These are phyloP conservation scores for Cephalopachus bancanus DNA, from an alignment of 2,797 vertebrate species.

Conservation along the genomic window DNA sequence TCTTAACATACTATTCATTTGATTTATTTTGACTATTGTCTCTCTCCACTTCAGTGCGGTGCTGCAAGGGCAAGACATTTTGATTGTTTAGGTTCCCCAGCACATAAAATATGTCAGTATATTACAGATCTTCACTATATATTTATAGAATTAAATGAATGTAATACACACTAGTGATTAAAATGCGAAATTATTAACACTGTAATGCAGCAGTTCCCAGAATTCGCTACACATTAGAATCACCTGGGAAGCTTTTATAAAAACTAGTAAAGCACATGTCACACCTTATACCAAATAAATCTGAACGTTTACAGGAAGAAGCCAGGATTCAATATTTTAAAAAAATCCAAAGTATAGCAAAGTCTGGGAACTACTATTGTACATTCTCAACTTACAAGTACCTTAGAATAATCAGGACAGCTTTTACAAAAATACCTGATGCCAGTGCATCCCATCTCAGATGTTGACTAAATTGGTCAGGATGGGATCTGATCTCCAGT, in stretches of 20 bases:
- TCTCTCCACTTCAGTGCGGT: background rate
- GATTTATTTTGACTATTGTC: conserved; percentile 5
- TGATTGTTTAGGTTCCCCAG: background rate
- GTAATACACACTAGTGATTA: background rate
- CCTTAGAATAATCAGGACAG: background rate
- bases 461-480: conserved; percentile 24
- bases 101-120: background rate
- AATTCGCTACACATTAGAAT: background rate
- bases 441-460: background rate
- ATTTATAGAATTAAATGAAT: conserved; percentile 9
- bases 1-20: conserved; percentile 3
- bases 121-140: background rate
- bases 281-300: background rate
- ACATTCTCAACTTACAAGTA: background rate
- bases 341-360: background rate
- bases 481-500: background rate
- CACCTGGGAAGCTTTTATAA: background rate
- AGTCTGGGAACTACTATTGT: background rate
- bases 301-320: background rate
- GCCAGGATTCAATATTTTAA: background rate
- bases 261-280: background rate
- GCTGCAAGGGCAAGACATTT: background rate
- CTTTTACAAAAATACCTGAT: conserved; percentile 9
- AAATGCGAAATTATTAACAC: background rate
- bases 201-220: background rate